Percentiles rank a stretch among this genome's conserved stretches.
Evolutionary conservation across 2,797 vertebrate genomes (phyloP).

Genomic region (Channa striata): DNA sequence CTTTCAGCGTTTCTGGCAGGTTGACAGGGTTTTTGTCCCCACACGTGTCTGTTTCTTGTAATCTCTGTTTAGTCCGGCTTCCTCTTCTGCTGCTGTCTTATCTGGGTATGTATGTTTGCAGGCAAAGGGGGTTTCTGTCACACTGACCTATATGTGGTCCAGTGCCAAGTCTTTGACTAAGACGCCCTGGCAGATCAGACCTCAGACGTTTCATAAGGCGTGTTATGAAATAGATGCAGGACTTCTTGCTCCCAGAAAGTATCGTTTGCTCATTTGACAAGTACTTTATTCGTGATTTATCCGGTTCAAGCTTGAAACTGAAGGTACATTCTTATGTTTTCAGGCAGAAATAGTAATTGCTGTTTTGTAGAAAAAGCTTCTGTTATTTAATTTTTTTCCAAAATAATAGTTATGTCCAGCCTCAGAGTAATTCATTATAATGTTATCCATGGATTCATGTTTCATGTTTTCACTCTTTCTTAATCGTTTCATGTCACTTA

Average conservation of each 20-base stretch:
- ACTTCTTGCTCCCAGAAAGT: constrained; percentile 13
- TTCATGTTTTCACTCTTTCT: too few relatives aligned
- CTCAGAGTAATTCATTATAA: too few relatives aligned
- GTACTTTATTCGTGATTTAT: not conserved
- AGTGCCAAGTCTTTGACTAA: constrained; percentile 36
- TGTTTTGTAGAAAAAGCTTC: too few relatives aligned
- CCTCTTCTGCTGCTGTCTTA: constrained; percentile 3
- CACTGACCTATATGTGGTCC: constrained; percentile 69
- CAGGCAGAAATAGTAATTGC: not conserved
- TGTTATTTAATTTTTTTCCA: not conserved
- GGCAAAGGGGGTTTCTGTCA: constrained; percentile 30
- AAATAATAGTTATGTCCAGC: not conserved
- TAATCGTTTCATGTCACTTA: too few relatives aligned
- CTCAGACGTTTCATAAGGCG: constrained; percentile 69
- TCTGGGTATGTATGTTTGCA: constrained; percentile 5
- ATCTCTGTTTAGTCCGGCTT: not conserved
- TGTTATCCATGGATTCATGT: too few relatives aligned
- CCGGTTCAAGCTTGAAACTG: not conserved
- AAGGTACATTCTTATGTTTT: not conserved
- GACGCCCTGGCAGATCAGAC: constrained; percentile 30
- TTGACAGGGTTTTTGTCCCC: not conserved
- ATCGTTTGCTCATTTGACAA: not conserved
- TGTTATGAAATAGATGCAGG: constrained; percentile 64
- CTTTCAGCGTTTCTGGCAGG: not conserved
- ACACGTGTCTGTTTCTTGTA: not conserved